phyloP scores from a whole-genome alignment of 2,888 invertebrate genomes.

The Tipula lateralis region DNA sequence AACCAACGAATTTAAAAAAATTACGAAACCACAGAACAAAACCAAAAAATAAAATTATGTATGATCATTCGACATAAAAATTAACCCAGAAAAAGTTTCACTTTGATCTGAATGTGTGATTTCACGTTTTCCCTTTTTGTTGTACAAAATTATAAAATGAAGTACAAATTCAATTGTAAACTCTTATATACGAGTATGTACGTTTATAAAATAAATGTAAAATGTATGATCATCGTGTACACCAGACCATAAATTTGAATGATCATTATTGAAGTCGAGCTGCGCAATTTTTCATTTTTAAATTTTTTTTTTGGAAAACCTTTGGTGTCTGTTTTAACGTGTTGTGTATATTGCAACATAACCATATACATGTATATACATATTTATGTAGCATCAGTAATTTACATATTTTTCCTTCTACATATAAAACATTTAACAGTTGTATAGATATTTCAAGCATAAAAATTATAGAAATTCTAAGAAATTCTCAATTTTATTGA shows the following conservation, averaged over 20 bases:
- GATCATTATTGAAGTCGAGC: not conserved
- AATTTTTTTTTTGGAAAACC: not conserved
- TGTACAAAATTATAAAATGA: not conserved
- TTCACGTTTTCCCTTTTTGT: conserved; percentile 19
- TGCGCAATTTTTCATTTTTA: not conserved
- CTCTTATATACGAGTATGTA: not conserved
- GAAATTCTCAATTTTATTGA: not conserved
- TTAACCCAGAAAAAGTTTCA: conserved; percentile 20
- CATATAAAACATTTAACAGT: not conserved
- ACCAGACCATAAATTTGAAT: conserved; percentile 28
- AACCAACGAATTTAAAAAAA: not conserved
- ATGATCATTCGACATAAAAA: conserved; percentile 24
- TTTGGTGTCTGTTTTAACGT: not conserved
- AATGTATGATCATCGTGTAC: conserved; percentile 26
- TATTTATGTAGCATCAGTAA: not conserved
- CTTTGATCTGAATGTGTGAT: not conserved
- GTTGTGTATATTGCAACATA: not conserved
- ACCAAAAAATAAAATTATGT: not conserved
- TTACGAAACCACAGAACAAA: conserved; percentile 24
- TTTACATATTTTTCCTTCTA: not conserved
- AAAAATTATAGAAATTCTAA: not conserved
- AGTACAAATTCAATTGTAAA: conserved; percentile 4
- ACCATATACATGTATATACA: not conserved
- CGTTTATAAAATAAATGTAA: not conserved
- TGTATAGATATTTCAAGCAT: not conserved